Evolutionary conservation across 1,140 invertebrate species (phyloP), one percentile per base, ranked within the genome.

Genomic region (Drosophila seguyi): DNA sequence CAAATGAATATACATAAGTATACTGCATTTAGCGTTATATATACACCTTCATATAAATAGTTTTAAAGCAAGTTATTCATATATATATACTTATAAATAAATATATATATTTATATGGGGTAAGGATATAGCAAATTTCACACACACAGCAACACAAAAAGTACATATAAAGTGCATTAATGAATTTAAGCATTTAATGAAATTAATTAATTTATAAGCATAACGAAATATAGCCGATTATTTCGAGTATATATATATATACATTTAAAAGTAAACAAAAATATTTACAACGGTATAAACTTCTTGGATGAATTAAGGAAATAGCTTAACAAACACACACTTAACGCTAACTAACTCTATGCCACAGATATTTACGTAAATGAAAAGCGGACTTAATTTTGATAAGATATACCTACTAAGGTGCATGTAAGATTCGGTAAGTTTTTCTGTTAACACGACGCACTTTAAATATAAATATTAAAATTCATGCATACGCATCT

Each of bases 101-200:
- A 81, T 73, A 71, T 65, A 78, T 73, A 65, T 86, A 75, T 85
- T 66, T 66, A 75, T 57, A 63, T 79, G 63, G 73, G 16, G 56
- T 74, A 75, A 58, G 73, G 82, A 78, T 81, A 85, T 90, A 88
- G 85, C 47, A 81, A 85, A 79, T 79, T 78, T 80, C 83, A 87
- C 84, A 86, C 84, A 86, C 79, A 87, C 76, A 87, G 84, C 82
- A 86, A 90, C 85, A 81, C 85, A 90, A 90, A 85, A 90, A 90
- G 85, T 90, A 90, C 85, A 90, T 90, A 90, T 90, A 90, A 90
- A 90, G 85, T 90, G 85, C 85, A 90, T 90, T 90, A 90, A 90
- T 90, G 85, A 90, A 85, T 90, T 90, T 90, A 90, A 90, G 85
- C 85, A 90, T 90, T 90, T 84, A 88, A 90, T 77, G 80, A 83